phyloP scores from a whole-genome alignment of 2,113 vertebrate species.

The Tylochromis polylepis region DNA sequence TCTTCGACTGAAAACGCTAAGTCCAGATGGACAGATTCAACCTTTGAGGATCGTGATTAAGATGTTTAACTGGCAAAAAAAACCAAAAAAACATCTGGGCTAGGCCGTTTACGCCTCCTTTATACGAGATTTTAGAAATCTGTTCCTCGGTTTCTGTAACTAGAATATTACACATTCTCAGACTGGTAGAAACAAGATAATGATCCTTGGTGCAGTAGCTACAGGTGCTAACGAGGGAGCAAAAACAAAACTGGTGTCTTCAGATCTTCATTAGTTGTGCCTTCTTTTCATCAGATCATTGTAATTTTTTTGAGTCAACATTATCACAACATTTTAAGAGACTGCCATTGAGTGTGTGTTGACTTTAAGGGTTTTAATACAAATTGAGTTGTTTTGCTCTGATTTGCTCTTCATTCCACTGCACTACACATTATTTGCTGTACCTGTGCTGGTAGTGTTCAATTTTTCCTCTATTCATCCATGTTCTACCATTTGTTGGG shows the following conservation, averaged over 20 bases:
- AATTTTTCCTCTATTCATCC: not conserved
- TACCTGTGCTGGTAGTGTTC: not conserved
- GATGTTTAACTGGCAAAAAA: not conserved
- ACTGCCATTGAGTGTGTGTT: slow-evolving; percentile 5
- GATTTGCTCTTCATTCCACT: not conserved
- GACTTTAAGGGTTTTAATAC: not conserved
- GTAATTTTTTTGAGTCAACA: slow-evolving; percentile 2
- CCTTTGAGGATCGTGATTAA: too few relatives aligned
- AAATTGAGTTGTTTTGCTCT: not conserved
- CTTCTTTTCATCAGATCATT: slow-evolving; percentile 60
- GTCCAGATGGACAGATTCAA: too few relatives aligned
- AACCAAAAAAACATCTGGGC: not conserved
- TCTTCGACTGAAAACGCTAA: too few relatives aligned
- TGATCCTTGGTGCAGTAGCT: not conserved
- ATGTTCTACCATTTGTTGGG: not conserved
- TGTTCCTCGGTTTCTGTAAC: not conserved
- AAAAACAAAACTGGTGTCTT: slow-evolving; percentile 43
- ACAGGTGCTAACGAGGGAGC: slow-evolving; percentile 23
- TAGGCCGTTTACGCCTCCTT: not conserved
- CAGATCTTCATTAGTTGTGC: slow-evolving; percentile 67
- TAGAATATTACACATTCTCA: not conserved
- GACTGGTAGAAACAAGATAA: not conserved
- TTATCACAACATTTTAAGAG: not conserved
- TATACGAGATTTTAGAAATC: not conserved
- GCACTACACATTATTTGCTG: not conserved